Evolutionary conservation across 2,113 vertebrate species (phyloP).

Genomic region (Xiphias gladius): DNA sequence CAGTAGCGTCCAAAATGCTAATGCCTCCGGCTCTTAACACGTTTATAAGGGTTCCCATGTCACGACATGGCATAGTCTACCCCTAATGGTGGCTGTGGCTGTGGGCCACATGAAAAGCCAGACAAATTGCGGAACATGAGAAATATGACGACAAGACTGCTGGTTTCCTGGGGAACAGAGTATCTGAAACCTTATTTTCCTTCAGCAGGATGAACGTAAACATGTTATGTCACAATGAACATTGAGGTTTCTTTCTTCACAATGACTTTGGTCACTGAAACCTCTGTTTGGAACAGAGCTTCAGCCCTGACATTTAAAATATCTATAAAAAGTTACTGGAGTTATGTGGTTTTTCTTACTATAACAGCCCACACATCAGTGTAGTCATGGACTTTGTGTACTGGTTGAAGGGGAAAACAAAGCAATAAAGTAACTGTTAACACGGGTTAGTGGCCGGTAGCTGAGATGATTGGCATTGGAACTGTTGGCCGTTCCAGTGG

Average conservation of each 20-base stretch:
- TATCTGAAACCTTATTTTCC: conserved; percentile 37
- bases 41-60: conserved; percentile 87
- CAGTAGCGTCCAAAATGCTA: conserved; percentile 88
- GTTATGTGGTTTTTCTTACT: conserved; percentile 16
- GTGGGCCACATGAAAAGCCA: conserved; percentile 66
- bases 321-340: conserved; percentile 43
- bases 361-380: conserved; percentile 32
- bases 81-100: conserved; percentile 66
- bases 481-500: conserved; percentile 39
- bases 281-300: conserved; percentile 20
- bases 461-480: conserved; percentile 34
- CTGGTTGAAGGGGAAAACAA: conserved; percentile 8
- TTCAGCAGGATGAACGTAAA: conserved; percentile 30
- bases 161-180: conserved; percentile 62
- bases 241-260: conserved; percentile 11
- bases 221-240: conserved; percentile 34
- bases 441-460: background rate
- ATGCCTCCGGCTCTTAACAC: conserved; percentile 86
- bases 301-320: conserved; percentile 56
- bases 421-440: conserved; percentile 8
- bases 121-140: conserved; percentile 60
- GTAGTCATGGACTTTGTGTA: conserved; percentile 33
- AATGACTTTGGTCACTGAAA: conserved; percentile 20
- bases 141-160: conserved; percentile 71
- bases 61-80: conserved; percentile 81